Evolutionary conservation across 2,113 vertebrate genomes (phyloP).

Genomic region (Morphnarchus princeps): DNA sequence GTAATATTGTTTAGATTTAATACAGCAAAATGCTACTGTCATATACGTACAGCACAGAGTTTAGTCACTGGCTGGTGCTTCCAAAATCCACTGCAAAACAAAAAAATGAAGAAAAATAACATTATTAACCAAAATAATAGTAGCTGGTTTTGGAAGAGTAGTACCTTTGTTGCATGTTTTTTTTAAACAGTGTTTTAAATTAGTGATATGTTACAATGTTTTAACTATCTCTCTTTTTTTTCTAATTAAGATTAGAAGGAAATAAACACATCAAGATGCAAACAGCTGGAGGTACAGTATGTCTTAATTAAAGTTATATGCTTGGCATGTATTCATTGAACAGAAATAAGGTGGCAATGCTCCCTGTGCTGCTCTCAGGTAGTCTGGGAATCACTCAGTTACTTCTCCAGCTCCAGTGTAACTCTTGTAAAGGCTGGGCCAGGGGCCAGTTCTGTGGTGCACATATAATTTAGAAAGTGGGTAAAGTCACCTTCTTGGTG

Average conservation of each 20-base stretch:
- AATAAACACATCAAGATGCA: constrained; percentile 17
- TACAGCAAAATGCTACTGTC: not conserved
- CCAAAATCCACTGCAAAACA: not conserved
- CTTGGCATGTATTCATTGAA: not conserved
- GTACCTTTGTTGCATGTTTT: not conserved
- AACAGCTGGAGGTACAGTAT: constrained; percentile 66
- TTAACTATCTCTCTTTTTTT: constrained; percentile 48
- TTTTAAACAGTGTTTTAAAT: not conserved
- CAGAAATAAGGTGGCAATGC: not conserved
- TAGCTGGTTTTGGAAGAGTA: not conserved
- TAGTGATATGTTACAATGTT: not conserved
- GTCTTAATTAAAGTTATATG: not conserved
- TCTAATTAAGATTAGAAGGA: constrained; percentile 73
- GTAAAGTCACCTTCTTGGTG: not conserved
- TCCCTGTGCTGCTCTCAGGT: not conserved
- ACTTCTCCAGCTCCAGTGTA: not conserved
- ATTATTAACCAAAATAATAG: not conserved
- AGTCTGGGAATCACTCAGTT: not conserved
- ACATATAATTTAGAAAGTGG: not conserved
- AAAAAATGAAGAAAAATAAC: not conserved
- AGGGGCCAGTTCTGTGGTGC: not conserved
- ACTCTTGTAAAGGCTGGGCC: not conserved
- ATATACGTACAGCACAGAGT: not conserved
- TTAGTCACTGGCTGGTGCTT: not conserved
- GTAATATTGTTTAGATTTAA: not conserved